Percentiles rank a stretch among this genome's conserved stretches.
Conservation (phyloP, 1,140 invertebrate species). For the roundworm (Caenorhabditis elegans) region WBcel235 BX284603.4:8161501-8162000, state of each 20-base stretch:
- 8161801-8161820: too few species aligned
- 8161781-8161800: neutral
- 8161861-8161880: constrained; percentile 11
- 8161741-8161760: neutral
- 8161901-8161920: neutral
- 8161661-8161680: neutral
- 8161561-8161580: too few species aligned
- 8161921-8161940: neutral
- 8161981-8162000: constrained; percentile 46
- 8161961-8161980: constrained; percentile 46
- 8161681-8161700: too few species aligned
- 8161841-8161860: too few species aligned
- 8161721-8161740: neutral
- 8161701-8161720: neutral
- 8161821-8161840: too few species aligned
- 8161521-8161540: neutral
- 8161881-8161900: constrained; percentile 10
- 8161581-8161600: neutral
- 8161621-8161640: neutral
- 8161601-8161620: neutral
- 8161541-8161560: neutral
- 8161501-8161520: too few species aligned
- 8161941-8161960: neutral
- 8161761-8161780: neutral
- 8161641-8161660: neutral